A percentile compares a stretch with the other conserved stretches of the same genome.
phyloP scores from a whole-genome alignment of 1,140 invertebrate genomes.

The Batillaria attramentaria region DNA sequence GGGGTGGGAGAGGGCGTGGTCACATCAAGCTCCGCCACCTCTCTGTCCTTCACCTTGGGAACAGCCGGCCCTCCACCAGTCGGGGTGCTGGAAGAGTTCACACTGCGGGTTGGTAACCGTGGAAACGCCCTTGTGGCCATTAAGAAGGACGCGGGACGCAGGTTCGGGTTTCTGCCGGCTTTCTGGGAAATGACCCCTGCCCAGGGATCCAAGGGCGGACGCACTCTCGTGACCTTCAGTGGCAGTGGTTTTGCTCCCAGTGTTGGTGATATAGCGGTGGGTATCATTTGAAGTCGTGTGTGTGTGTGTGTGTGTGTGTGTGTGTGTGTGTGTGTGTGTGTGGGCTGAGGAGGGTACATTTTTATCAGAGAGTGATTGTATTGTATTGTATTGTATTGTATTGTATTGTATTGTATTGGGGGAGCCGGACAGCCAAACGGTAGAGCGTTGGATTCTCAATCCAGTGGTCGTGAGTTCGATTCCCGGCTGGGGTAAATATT shows the following conservation, averaged over 20 bases:
- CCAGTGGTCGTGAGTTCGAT: too few relatives aligned
- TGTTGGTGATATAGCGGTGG: slow-evolving; percentile 19
- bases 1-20: slow-evolving; percentile 34
- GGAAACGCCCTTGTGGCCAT: slow-evolving; percentile 44
- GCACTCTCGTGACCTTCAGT: slow-evolving; percentile 37
- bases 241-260: slow-evolving; percentile 42
- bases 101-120: slow-evolving; percentile 40
- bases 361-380: slow-evolving; percentile 9
- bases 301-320: not conserved
- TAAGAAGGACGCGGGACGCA: not conserved
- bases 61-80: too few relatives aligned
- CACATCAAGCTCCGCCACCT: not conserved
- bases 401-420: too few relatives aligned
- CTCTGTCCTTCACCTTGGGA: slow-evolving; percentile 34
- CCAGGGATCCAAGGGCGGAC: slow-evolving; percentile 45
- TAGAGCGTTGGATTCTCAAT: too few relatives aligned
- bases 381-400: too few relatives aligned
- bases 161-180: slow-evolving; percentile 45
- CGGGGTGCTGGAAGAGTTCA: slow-evolving; percentile 31
- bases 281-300: too few relatives aligned
- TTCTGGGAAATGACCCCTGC: slow-evolving; percentile 39
- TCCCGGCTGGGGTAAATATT: too few relatives aligned
- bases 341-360: not conserved
- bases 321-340: too few relatives aligned
- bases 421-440: too few relatives aligned